Percentiles rank a stretch among this genome's conserved stretches.
phyloP scores from a whole-genome alignment of 2,888 invertebrate species.

The Coelopa pilipes region DNA sequence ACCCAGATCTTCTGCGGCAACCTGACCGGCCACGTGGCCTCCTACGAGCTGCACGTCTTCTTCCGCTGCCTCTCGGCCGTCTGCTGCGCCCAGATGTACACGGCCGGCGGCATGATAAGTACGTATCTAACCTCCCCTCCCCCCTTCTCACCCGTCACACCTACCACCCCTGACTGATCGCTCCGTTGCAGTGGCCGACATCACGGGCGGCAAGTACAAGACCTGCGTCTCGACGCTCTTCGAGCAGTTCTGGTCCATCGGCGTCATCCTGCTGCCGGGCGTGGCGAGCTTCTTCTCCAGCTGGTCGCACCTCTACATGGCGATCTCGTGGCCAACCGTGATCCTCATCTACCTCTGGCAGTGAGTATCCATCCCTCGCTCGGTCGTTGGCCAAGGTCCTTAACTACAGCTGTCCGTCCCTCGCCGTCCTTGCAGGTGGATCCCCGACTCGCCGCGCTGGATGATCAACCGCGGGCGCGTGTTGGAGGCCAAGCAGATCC shows the following conservation, averaged over 20 bases:
- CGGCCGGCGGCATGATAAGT: conserved; percentile 68
- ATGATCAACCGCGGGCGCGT: conserved; percentile 66
- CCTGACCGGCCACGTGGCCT: conserved; percentile 65
- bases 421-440: conserved; percentile 57
- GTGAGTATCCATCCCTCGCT: conserved; percentile 50
- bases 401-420: not conserved
- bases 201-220: conserved; percentile 65
- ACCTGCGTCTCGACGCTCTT: conserved; percentile 65
- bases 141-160: not conserved
- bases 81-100: conserved; percentile 68
- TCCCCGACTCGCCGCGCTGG: conserved; percentile 69
- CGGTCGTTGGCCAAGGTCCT: not conserved
- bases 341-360: conserved; percentile 66
- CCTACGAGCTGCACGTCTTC: conserved; percentile 67
- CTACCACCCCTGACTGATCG: not conserved
- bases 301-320: conserved; percentile 68
- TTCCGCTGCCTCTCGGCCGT: conserved; percentile 67
- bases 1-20: conserved; percentile 67
- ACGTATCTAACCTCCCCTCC: no score
- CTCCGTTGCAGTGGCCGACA: conserved; percentile 64
- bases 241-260: conserved; percentile 69
- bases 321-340: conserved; percentile 67
- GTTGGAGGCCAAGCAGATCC: conserved; percentile 64
- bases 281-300: conserved; percentile 66
- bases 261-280: conserved; percentile 67